These are phyloP conservation scores for Drosophila pruinosa DNA, from an alignment of 1,140 invertebrate genomes.

Conservation along the genomic window DNA sequence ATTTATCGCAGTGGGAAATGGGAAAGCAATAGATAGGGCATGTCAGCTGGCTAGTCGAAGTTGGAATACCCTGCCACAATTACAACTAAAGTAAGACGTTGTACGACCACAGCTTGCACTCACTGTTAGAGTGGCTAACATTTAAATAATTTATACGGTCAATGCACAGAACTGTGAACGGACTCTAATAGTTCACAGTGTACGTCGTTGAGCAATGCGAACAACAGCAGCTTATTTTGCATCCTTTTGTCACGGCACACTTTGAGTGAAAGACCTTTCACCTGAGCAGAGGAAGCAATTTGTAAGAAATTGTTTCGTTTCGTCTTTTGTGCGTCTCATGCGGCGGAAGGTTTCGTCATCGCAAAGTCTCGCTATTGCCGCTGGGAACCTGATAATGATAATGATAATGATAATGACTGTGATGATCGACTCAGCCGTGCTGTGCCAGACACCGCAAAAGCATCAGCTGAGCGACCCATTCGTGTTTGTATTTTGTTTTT, in stretches of 20 bases:
- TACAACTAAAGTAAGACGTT: not conserved
- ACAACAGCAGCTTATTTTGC: not conserved
- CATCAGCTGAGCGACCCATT: constrained; percentile 63
- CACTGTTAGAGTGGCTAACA: not conserved
- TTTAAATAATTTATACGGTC: constrained; percentile 31
- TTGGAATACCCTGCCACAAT: not conserved
- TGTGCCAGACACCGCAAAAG: constrained; percentile 51
- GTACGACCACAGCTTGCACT: not conserved
- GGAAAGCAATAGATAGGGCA: not conserved
- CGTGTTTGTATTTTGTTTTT: constrained; percentile 20
- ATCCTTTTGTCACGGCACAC: not conserved
- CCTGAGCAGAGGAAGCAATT: constrained; percentile 47
- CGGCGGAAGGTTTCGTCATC: constrained; percentile 55
- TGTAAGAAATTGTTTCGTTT: constrained; percentile 40
- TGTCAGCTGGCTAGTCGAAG: not conserved
- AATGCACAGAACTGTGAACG: constrained; percentile 14
- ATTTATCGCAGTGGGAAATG: constrained; percentile 2
- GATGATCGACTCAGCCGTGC: no score
- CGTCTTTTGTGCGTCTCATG: constrained; percentile 24
- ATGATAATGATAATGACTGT: constrained; percentile 29
- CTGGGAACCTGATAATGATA: constrained; percentile 15
- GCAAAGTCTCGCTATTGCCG: constrained; percentile 18
- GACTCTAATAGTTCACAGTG: constrained; percentile 8
- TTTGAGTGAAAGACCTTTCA: constrained; percentile 27
- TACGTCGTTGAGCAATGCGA: not conserved